Evolutionary conservation across 2,797 vertebrate species (phyloP).

Genomic region (Gallinago nigripennis): DNA sequence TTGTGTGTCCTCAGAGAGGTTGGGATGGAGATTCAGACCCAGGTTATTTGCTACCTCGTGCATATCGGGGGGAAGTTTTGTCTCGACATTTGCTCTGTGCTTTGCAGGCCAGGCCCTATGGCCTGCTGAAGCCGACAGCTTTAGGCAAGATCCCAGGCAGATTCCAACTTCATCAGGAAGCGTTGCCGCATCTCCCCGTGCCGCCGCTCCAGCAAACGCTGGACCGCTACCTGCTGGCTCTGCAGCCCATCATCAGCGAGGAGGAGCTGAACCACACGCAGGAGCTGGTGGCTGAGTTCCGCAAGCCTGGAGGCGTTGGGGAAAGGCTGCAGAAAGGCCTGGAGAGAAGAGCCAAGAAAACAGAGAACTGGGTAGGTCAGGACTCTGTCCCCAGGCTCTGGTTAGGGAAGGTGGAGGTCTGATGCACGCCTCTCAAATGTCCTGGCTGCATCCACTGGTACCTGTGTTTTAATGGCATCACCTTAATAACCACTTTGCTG

Average conservation of each 20-base stretch:
- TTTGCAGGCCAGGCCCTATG: conserved; percentile 79
- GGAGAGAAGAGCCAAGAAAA: conserved; percentile 89
- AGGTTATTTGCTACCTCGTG: neutral
- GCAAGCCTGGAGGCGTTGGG: conserved; percentile 85
- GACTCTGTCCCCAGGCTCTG: neutral
- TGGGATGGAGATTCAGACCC: neutral
- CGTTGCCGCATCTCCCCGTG: conserved; percentile 87
- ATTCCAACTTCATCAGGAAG: conserved; percentile 86
- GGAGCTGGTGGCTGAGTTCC: conserved; percentile 86
- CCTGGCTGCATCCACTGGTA: neutral
- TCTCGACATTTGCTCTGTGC: conserved; percentile 39
- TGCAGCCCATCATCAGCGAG: conserved; percentile 88
- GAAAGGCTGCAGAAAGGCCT: conserved; percentile 92
- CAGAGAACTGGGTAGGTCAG: conserved; percentile 92
- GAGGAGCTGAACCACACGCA: conserved; percentile 90
- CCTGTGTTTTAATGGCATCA: neutral
- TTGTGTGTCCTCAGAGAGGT: neutral
- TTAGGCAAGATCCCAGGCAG: conserved; percentile 77
- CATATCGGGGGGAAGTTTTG: neutral
- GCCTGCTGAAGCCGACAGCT: conserved; percentile 82
- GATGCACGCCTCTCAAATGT: neutral
- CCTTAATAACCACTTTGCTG: neutral
- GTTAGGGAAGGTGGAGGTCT: neutral
- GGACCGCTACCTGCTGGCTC: conserved; percentile 85
- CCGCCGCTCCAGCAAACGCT: conserved; percentile 89